These are phyloP conservation scores for Megamerina dolium DNA, from an alignment of 2,888 invertebrate genomes.

Conservation along the genomic window DNA sequence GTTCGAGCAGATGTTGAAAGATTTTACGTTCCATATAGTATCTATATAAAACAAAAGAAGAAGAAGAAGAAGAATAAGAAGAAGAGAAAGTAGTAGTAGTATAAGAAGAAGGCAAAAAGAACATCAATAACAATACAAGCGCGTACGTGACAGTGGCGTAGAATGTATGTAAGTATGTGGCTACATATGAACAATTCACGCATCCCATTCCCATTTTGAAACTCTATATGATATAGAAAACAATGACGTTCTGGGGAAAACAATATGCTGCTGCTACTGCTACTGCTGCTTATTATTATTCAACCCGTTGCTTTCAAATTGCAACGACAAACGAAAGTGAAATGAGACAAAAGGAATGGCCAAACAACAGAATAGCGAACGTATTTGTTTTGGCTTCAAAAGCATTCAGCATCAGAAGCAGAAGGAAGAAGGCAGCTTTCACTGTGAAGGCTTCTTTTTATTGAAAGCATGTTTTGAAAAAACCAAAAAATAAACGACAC, in stretches of 20 bases:
- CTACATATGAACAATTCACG: no score
- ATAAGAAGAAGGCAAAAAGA: slow-evolving; percentile 2
- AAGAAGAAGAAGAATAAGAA: no score
- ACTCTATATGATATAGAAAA: no score
- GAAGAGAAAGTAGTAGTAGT: slow-evolving; percentile 5
- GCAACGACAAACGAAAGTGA: slow-evolving; percentile 1
- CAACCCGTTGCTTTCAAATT: no score
- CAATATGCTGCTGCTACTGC: no score
- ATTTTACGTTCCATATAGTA: slow-evolving; percentile 88
- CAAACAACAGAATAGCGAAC: neutral
- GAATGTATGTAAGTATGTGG: neutral
- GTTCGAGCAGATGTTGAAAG: slow-evolving; percentile 85
- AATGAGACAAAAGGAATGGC: neutral
- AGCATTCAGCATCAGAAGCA: neutral
- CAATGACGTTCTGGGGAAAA: no score
- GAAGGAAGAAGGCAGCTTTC: no score
- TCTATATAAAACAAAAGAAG: slow-evolving; percentile 47
- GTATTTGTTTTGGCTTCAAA: slow-evolving; percentile 9
- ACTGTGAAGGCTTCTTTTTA: neutral
- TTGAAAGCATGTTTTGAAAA: no score
- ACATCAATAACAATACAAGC: slow-evolving; percentile 4
- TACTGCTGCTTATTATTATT: no score
- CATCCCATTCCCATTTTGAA: no score
- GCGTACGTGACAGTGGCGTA: slow-evolving; percentile 6
- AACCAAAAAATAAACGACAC: no score